Base-by-base conservation (phyloP, 64 coral and sea anemone genomes). In the Montipora efflorescens region DNA sequence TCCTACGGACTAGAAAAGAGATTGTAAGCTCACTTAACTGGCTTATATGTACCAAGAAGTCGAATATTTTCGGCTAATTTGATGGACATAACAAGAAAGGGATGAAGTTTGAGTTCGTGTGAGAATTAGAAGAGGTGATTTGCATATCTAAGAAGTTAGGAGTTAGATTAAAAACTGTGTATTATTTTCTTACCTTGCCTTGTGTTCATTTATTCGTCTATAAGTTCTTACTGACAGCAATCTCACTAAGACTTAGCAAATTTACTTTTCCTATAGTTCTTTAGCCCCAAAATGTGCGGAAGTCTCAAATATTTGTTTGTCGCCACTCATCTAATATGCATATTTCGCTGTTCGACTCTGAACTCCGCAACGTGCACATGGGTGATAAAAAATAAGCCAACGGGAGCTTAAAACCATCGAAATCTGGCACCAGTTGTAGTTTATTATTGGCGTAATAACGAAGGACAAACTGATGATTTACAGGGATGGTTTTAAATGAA, bases 291-390 rank as follows among this genome's bases (percentile, higher is more conserved):
- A 44, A 55, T 43, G 45, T 72, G 66, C 82, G 82, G 82, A 72
- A 86, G 82, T 86, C 14, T 25, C 45, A 12, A 68, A 49, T 68
- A 67, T 84, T 84, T 84, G 81, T 50, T 67, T 61, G 53, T 3
- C 11, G 11, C 61, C 81, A 48, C 59, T 84, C 9, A 84, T 58
- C 59, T 48, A 47, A 66, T 12, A 84, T 64, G 61, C 28, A 84
- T 48, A 43, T 46, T 55, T 57, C 28, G 23, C 47, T 10, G 14
- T 84, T 68, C 43, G 67, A 16, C 16, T 18, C 61, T 86, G 18
- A 71, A 43, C 44, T 50, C 14, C 47, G n/a, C 44, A 70, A 72
- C 82, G 66, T 86, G 28, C 28, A 28, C 28, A 28, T 28, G 82
- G 82, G 64, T 4, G 45, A 44, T 36, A 36, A 16, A 18, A 71